Evolutionary conservation across 2,888 invertebrate genomes (phyloP), one percentile per base, ranked within the genome.

Genomic region (Caenorhabditis auriculariae): DNA sequence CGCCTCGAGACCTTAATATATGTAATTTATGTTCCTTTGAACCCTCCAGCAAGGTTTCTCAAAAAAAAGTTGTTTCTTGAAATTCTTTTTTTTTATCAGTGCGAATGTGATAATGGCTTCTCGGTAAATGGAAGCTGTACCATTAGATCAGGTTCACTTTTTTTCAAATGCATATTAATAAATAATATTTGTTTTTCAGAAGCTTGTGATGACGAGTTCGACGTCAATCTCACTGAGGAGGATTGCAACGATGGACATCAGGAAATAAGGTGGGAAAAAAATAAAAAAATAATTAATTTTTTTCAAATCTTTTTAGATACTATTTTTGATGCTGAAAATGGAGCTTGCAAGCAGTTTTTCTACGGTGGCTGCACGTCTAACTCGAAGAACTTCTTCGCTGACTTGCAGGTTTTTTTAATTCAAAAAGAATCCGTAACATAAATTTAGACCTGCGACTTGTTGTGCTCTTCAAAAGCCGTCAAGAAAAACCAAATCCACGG

Each of bases 311-410:
- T n/a, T n/a, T n/a, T n/a, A n/a, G n/a, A n/a, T n/a, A n/a, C n/a
- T n/a, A n/a, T n/a, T n/a, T n/a, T 54, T 47, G 70, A 71, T 28
- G 26, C 52, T 9, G 60, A 56, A 7, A 32, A 48, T 2, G 44
- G 54, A 9, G 15, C 50, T 6, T 73, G 73, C 52, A 54, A 58
- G 27, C 60, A 60, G 45, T 75, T 69, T 45, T 70, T 65, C 54
- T 73, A 70, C 35, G 70, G 70, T 4, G 69, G 70, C 15, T 75
- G 75, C 50, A 53, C 58, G 37, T 58, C 68, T 1, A 59, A 38
- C 6, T 58, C 65, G 0, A 54, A 55, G 37, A 72, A 72, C 44
- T 56, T 70, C 7, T 72, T 72, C 54, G 51, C 60, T 1, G 64
- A 66, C 41, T 50, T 62, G 28, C 59, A 64, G 54, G 69, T 60